Evolutionary conservation across 2,113 vertebrate genomes (phyloP), one percentile per base, ranked within the genome.

Genomic region (Irena cyanogastra): DNA sequence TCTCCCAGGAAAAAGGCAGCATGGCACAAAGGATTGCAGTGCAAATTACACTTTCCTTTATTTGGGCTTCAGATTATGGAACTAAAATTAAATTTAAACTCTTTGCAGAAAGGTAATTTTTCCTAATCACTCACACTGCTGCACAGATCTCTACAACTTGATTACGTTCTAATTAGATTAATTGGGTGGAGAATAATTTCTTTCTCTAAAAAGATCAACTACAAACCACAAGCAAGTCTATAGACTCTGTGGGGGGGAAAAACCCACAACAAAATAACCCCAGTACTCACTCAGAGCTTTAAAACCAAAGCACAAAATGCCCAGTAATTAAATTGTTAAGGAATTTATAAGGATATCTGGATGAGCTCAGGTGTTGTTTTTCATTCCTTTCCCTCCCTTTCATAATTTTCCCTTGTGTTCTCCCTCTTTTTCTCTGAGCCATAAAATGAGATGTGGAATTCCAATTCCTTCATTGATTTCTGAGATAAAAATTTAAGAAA

Each of bases 151-250:
- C 95, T 92, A 89, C 95, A 93, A 97, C 76, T 96, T 96, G 95
- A 97, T 97, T 97, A 96, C 53, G 4, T 93, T 86, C 94, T 98
- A 97, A 98, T 98, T 97, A 97, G 95, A 97, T 97, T 97, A 97
- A 98, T 97, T 97, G 96, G 91, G 94, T 92, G 90, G 95, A 97
- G 97, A 97, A 87, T 92, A 90, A 97, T 96, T 96, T 95, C 86
- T 95, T 95, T 97, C 88, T 97, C 82, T 35, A 20, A 89, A 93
- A 97, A 88, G 92, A 96, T 87, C 92, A 95, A 61, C 71, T 56
- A 61, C 83, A 89, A 94, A 87, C 96, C 87, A 92, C 72, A 79
- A 87, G 89, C 52, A 57, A 35, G 77, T 82, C 11, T 82, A 76
- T 47, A 92, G 95, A 68, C 59, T 90, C 71, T 83, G 78, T 3